phyloP scores from a whole-genome alignment of 2,888 invertebrate genomes.

The Mythimna vitellina region DNA sequence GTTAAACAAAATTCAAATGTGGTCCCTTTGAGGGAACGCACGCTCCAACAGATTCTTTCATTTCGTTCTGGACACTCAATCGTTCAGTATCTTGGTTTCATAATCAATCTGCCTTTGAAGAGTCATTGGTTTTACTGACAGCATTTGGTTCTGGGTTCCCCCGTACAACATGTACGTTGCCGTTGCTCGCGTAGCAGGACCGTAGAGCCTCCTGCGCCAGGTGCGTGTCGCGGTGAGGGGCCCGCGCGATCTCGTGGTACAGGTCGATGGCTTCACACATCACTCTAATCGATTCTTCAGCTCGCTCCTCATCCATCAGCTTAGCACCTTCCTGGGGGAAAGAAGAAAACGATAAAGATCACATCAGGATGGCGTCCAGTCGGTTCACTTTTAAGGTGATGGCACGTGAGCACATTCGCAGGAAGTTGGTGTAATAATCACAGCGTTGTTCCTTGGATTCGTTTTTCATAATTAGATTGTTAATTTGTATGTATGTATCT shows the following conservation, averaged over 20 bases:
- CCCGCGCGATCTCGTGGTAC: conserved; percentile 91
- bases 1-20: not conserved
- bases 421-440: too few species aligned
- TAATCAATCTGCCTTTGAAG: conserved; percentile 9
- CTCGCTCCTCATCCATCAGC: conserved; percentile 89
- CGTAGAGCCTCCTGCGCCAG: conserved; percentile 93
- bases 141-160: conserved; percentile 22
- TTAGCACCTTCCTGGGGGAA: conserved; percentile 78
- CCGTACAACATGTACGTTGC: conserved; percentile 83
- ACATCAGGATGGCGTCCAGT: too few species aligned
- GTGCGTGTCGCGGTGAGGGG: conserved; percentile 93
- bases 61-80: not conserved
- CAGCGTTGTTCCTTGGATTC: too few species aligned
- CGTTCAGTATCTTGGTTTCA: not conserved
- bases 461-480: too few species aligned
- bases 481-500: too few species aligned
- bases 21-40: too few species aligned
- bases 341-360: not conserved
- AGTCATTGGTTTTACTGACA: conserved; percentile 1
- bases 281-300: conserved; percentile 88
- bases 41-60: not conserved
- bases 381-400: too few species aligned
- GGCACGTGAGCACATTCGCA: too few species aligned
- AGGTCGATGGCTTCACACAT: conserved; percentile 91
- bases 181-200: conserved; percentile 91